Evolutionary conservation across 2,113 vertebrate species (phyloP), one percentile per base, ranked within the genome.

Genomic region (Panthera uncia): DNA sequence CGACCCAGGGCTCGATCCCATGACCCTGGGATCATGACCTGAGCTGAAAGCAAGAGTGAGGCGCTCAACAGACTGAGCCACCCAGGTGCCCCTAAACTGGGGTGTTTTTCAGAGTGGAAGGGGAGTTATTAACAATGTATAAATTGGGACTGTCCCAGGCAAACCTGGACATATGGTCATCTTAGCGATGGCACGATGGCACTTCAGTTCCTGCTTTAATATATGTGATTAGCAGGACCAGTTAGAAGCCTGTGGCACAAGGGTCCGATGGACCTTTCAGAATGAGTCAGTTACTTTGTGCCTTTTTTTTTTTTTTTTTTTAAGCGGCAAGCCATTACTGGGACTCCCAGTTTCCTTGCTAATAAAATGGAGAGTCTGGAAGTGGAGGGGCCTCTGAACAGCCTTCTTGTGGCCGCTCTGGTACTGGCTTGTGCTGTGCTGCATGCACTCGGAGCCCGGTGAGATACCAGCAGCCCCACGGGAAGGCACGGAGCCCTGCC

Each of bases 401-500:
- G 27, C 55, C 21, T 38, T 33, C 18, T 7, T 7, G 14, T 1
- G 21, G 61, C 61, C 13, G 19, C 50, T 55, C n/a, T 41, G 65
- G 2, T 15, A 11, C 12, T 29, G 71, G 48, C 31, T 41, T 65
- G 27, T 15, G 79, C 7, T 4, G 3, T 8, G n/a, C n/a, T n/a
- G n/a, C n/a, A n/a, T n/a, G 13, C 29, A 33, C 48, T 78, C 23
- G 18, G 78, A 78, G 55, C 18, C 79, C 21, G 45, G 10, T 18
- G 12, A 63, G 55, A 52, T 8, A 13, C 27, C 55, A n/a, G 3
- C 29, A 71, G n/a, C 29, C 36, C 80, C 31, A 0, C 0, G 0
- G 83, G 69, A 79, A 31, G 71, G 31, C 88, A 76, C 0, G 41
- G 61, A 21, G 4, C 29, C 38, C 85, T 41, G 18, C 1, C 9